phyloP scores from a whole-genome alignment of 2,888 invertebrate genomes.

The Epistrophella euchroma region DNA sequence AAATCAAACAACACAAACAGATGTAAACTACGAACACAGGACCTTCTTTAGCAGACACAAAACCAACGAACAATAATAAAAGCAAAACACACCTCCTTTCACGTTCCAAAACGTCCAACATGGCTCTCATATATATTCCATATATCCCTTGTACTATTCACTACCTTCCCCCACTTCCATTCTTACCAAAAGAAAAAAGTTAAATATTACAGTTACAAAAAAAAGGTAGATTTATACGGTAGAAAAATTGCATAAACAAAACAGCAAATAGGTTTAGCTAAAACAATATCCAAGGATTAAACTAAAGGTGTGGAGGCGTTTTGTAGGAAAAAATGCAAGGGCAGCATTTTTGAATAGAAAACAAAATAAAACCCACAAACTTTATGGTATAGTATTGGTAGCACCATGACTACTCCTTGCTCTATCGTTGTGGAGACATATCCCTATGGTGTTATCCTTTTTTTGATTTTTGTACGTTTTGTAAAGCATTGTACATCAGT shows the following conservation, averaged over 20 bases:
- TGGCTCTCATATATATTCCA: neutral
- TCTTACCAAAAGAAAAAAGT: neutral
- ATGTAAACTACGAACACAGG: constrained; percentile 38
- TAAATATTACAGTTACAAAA: neutral
- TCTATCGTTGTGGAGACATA: constrained; percentile 37
- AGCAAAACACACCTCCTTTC: constrained; percentile 28
- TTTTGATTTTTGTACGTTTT: neutral
- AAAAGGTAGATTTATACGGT: constrained; percentile 48
- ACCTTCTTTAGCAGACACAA: constrained; percentile 2
- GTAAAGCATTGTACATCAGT: neutral
- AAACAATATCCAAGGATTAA: constrained; percentile 71
- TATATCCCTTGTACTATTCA: neutral
- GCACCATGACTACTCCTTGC: constrained; percentile 14
- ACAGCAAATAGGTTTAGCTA: constrained; percentile 66
- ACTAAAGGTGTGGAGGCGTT: constrained; percentile 52
- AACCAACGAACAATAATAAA: neutral
- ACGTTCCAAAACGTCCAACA: constrained; percentile 18
- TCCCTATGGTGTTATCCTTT: constrained; percentile 15
- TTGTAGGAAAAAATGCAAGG: constrained; percentile 38
- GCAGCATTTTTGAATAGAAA: constrained; percentile 24
- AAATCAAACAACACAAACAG: constrained; percentile 39
- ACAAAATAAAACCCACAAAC: constrained; percentile 2
- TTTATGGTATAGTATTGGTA: constrained; percentile 5
- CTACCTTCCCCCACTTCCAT: neutral
- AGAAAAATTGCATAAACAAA: constrained; percentile 63